Percentiles rank a stretch among this genome's conserved stretches.
Evolutionary conservation across 2,113 vertebrate species (phyloP).

Genomic region (Otis tarda): DNA sequence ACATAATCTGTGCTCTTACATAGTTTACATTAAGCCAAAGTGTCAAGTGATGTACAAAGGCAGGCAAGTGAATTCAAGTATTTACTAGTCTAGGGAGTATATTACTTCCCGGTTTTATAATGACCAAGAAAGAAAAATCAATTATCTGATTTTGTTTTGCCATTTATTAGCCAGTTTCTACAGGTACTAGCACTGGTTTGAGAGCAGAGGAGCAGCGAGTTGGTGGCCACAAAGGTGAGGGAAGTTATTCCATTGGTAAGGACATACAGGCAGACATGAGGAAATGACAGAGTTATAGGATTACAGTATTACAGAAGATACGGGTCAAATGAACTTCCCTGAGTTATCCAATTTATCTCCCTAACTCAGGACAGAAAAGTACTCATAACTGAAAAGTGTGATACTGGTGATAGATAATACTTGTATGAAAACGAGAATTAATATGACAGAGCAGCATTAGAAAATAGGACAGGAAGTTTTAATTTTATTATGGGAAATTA

Average conservation of each 20-base stretch:
- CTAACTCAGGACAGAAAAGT: neutral
- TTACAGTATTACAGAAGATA: neutral
- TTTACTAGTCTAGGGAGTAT: neutral
- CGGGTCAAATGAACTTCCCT: neutral
- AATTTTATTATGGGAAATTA: neutral
- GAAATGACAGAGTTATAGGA: neutral
- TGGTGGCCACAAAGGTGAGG: neutral
- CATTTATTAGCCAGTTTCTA: neutral
- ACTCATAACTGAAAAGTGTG: neutral
- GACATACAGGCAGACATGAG: neutral
- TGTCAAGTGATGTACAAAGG: neutral
- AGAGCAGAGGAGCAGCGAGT: neutral
- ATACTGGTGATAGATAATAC: neutral
- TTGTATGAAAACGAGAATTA: neutral
- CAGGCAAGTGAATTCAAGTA: neutral
- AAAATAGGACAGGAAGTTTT: neutral
- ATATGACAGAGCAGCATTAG: neutral
- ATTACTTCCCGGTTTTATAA: neutral
- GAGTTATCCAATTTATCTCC: neutral
- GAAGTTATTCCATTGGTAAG: neutral
- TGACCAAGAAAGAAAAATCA: neutral
- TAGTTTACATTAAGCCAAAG: neutral
- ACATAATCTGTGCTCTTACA: neutral
- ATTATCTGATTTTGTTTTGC: neutral
- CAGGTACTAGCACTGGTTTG: neutral